phyloP scores from a whole-genome alignment of 1,140 invertebrate genomes.

The Asbolus verrucosus region DNA sequence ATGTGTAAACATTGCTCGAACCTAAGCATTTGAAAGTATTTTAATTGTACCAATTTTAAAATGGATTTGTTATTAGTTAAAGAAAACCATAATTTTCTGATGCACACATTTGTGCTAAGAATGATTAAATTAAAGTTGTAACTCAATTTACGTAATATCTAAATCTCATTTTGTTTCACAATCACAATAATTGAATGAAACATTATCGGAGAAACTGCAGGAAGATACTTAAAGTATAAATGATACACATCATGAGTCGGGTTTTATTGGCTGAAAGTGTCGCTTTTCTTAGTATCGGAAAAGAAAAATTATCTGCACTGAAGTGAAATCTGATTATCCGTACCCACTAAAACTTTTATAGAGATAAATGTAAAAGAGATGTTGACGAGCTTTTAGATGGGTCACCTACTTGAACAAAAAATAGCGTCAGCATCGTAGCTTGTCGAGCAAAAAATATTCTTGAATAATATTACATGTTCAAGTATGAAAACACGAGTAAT shows the following conservation, averaged over 20 bases:
- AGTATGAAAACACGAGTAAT: conserved; percentile 19
- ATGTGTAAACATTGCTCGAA: too few species aligned
- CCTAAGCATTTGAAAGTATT: too few species aligned
- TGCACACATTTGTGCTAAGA: too few species aligned
- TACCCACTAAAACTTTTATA: conserved; percentile 16
- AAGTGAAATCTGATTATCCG: conserved; percentile 10
- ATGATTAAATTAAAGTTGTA: too few species aligned
- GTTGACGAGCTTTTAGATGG: conserved; percentile 14
- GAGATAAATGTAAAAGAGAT: conserved; percentile 32
- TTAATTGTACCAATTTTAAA: too few species aligned
- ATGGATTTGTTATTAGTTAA: too few species aligned
- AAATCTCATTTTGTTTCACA: neutral
- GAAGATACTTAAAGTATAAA: conserved; percentile 18
- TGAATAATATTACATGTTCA: conserved; percentile 10
- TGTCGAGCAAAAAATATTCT: neutral
- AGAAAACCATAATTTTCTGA: too few species aligned
- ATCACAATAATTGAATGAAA: conserved; percentile 18
- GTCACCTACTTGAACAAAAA: neutral
- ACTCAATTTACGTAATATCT: too few species aligned
- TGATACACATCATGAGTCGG: conserved; percentile 6
- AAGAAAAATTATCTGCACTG: conserved; percentile 24
- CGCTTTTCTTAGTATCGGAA: conserved; percentile 12
- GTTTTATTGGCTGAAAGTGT: conserved; percentile 33
- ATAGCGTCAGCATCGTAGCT: neutral
- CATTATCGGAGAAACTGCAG: neutral